Evolutionary conservation across 2,113 vertebrate genomes (phyloP).

Genomic region (Equus quagga): DNA sequence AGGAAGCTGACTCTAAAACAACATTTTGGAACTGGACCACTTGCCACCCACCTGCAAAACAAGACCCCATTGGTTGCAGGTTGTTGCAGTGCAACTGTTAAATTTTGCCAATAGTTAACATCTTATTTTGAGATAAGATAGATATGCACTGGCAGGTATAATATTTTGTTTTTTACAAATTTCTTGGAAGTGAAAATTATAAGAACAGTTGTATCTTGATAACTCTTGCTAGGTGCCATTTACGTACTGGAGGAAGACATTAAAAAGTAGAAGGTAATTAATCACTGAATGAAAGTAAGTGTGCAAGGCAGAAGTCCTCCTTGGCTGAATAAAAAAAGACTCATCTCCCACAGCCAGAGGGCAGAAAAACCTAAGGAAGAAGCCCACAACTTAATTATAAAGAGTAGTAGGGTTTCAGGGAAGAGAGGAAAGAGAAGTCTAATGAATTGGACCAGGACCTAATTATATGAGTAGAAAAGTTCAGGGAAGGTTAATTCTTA

Average conservation of each 20-base stretch:
- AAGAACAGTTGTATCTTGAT: neutral
- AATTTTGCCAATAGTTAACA: neutral
- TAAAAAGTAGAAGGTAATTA: neutral
- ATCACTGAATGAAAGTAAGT: neutral
- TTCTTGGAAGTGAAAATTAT: neutral
- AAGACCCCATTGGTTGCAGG: neutral
- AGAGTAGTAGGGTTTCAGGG: neutral
- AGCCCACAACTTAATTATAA: constrained; percentile 27
- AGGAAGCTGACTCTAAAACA: constrained; percentile 34
- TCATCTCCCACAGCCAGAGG: neutral
- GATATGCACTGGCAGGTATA: neutral
- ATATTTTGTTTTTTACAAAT: neutral
- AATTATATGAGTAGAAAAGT: neutral
- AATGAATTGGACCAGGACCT: neutral
- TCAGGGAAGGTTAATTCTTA: neutral
- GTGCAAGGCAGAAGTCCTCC: neutral
- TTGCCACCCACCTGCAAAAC: neutral
- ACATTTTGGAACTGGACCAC: neutral
- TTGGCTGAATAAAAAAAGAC: neutral
- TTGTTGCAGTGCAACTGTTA: neutral
- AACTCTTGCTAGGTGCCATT: neutral
- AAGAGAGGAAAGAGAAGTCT: neutral
- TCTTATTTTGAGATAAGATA: neutral
- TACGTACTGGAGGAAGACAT: neutral
- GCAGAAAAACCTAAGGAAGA: neutral